Base-by-base conservation (phyloP, 2,888 invertebrate genomes). In the Parthenolecanium corni region DNA sequence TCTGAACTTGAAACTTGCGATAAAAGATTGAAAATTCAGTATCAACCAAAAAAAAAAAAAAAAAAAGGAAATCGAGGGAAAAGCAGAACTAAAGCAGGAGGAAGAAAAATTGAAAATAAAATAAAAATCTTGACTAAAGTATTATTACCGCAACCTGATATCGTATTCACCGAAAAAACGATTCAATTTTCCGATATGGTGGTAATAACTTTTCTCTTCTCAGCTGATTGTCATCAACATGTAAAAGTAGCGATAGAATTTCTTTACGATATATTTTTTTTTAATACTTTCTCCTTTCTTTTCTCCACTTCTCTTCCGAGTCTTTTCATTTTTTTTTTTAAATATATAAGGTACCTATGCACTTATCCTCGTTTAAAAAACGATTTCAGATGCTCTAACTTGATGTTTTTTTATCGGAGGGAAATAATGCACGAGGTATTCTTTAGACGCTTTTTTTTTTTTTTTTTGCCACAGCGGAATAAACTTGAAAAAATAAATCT, bases 141-240 rank as follows among this genome's bases (percentile, higher is more conserved):
- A 44, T 44, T 44, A 44, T 44, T 44, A 16, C 16, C 46, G 20
- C 46, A 18, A 44, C 16, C 46, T 5, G 46, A 44, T 44, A 44
- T 44, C 46, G 46, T 9, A 44, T 44, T 18, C 46, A 16, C 46
- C 18, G 31, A 31, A 44, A 40, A 44, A 20, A 20, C 46, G 46
- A 44, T 44, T 44, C 46, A 44, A 44, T 44, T 44, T 44, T 20
- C 20, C 16, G 46, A 44, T 44, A 44, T 44, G 46, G 18, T 44
- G 20, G 46, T 44, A 44, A 44, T 44, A 44, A 44, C 46, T 44
- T 44, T 31, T 44, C 46, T 44, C 20, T 44, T 44, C 46, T 44
- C 46, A 20, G 9, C 46, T 44, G 46, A 44, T 44, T 44, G 46
- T 44, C 46, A n/a, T 44, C 20, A 18, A 20, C 16, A 44, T 44